Evolutionary conservation across 2,113 vertebrate species (phyloP), one percentile per base, ranked within the genome.

Genomic region (Motacilla tschutschensis): DNA sequence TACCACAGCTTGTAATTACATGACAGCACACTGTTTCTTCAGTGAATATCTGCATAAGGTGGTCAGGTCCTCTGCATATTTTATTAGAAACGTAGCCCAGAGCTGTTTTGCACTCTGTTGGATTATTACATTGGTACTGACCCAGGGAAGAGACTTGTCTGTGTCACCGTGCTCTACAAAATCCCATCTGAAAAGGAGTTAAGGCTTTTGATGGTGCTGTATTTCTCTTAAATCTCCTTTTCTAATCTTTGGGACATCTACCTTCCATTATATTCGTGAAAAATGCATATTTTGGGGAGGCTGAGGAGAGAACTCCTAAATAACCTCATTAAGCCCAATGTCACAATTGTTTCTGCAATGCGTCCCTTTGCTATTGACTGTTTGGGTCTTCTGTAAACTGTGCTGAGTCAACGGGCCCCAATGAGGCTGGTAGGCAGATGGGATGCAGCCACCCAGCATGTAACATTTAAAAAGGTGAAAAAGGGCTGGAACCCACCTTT

Each of bases 211-310:
- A 63, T 86, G 75, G 71, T 66, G 63, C 79, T 75, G 29, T 53
- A 46, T 86, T 95, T 87, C 90, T 82, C 85, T 70, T 83, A 17
- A 72, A 91, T 92, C 79, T 90, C 82, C 54, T 83, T 81, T 93
- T 88, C 63, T 22, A 0, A 72, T 88, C 63, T 46, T 84, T 14
- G 46, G 38, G 72, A 90, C 28, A 1, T 36, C 20, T 83, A 24
- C 4, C 79, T 92, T 48, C 67, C 15, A 3, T 83, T 71, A 25
- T 88, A 89, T 85, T 93, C 62, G 40, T 59, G 62, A 87, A 67
- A 81, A 59, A 57, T 85, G 94, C 16, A 0, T 87, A 18, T 95
- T 94, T 93, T 81, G 83, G 85, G 85, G 84, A 85, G 72, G 78
- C 54, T 74, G 72, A 74, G 72, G 35, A 89, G 41, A 65, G 6